phyloP scores from a whole-genome alignment of 2,113 vertebrate species.

The Syrmaticus mikado region DNA sequence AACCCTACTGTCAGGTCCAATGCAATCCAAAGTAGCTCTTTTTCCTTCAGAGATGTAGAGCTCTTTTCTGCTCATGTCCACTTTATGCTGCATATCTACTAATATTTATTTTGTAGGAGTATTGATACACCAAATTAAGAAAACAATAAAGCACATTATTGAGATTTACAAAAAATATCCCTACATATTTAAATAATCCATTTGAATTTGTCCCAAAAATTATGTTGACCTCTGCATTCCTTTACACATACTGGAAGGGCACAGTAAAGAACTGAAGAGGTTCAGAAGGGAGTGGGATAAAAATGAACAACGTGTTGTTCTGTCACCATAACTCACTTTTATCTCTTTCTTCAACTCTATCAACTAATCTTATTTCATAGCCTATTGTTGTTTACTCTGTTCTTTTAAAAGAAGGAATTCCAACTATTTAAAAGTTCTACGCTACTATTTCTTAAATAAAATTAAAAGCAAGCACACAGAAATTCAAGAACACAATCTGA shows the following conservation, averaged over 20 bases:
- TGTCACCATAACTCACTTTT: background rate
- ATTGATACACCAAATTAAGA: background rate
- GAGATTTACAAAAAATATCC: background rate
- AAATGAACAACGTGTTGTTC: background rate
- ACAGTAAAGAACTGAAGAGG: background rate
- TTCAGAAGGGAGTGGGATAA: background rate
- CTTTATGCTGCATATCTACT: background rate
- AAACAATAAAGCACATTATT: background rate
- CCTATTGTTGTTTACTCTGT: background rate
- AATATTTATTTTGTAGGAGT: background rate
- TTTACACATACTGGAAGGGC: background rate
- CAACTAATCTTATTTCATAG: background rate
- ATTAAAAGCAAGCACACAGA: background rate
- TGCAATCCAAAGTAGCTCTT: accelerated
- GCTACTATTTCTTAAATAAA: background rate
- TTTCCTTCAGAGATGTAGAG: background rate
- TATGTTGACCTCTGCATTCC: background rate
- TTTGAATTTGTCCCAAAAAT: background rate
- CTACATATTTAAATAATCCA: background rate
- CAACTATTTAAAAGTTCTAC: background rate
- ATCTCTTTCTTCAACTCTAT: background rate
- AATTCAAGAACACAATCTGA: background rate
- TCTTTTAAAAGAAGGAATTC: background rate
- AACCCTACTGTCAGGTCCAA: background rate
- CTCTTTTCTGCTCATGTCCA: background rate